Base-by-base conservation (phyloP, 2,888 invertebrate genomes). In the Euspilapteryx auroguttella region DNA sequence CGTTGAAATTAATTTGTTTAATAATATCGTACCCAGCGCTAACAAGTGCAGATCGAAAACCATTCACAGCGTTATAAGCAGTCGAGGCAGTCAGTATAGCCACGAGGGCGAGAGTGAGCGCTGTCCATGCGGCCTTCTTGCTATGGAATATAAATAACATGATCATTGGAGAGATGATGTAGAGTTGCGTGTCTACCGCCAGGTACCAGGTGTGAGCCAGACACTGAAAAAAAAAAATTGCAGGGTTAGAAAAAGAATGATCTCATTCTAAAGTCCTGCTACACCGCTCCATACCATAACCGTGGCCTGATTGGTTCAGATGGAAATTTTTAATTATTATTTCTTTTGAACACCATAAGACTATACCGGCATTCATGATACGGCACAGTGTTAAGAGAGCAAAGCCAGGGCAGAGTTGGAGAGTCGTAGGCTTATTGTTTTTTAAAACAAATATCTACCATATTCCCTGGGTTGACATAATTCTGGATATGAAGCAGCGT, bases 401-500 rank as follows among this genome's bases (percentile, higher is more conserved):
- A n/a, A n/a, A n/a, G n/a, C n/a, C n/a, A n/a, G n/a, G n/a, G n/a
- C n/a, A n/a, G n/a, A n/a, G n/a, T n/a, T n/a, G n/a, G n/a, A n/a
- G n/a, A n/a, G n/a, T n/a, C n/a, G n/a, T n/a, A n/a, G n/a, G n/a
- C n/a, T n/a, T n/a, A n/a, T n/a, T n/a, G n/a, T n/a, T n/a, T n/a
- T n/a, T n/a, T n/a, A n/a, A n/a, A n/a, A n/a, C n/a, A n/a, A n/a
- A n/a, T n/a, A n/a, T n/a, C n/a, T n/a, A n/a, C n/a, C n/a, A n/a
- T n/a, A n/a, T n/a, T n/a, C n/a, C n/a, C n/a, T n/a, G n/a, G n/a
- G 15, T 41, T 41, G 14, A 44, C 37, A 32, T 52, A 59, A 33
- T 66, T 69, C 32, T 66, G 63, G 15, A 64, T 34, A 34, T 64
- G 62, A 1, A 63, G 37, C 4, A 68, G 24, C 12, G 47, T 42